A percentile compares a stretch with the other conserved stretches of the same genome.
phyloP scores from a whole-genome alignment of 2,888 invertebrate genomes.

The Alloscopus bannaensis region DNA sequence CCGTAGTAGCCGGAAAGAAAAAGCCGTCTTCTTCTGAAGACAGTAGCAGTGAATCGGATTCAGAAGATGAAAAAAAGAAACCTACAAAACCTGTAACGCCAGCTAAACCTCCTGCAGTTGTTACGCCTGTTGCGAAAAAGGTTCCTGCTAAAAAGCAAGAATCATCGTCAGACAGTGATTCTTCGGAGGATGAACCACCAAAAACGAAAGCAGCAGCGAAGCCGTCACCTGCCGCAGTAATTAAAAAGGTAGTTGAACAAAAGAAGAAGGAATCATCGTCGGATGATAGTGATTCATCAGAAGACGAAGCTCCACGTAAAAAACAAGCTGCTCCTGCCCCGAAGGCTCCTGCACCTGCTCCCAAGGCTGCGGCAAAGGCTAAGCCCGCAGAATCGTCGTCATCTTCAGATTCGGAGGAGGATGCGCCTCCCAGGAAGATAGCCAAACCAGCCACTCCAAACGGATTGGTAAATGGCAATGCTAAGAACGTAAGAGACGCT shows the following conservation, averaged over 20 bases:
- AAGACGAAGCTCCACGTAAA: conserved; percentile 67
- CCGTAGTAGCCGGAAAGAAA: conserved; percentile 29
- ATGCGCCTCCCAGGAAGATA: too few relatives aligned
- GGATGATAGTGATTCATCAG: conserved; percentile 75
- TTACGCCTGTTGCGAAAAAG: conserved; percentile 36
- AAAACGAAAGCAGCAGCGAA: conserved; percentile 70
- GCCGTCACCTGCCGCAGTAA: conserved; percentile 58
- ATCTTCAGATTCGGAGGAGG: too few relatives aligned
- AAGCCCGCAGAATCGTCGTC: too few relatives aligned
- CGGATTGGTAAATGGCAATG: too few relatives aligned
- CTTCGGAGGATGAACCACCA: conserved; percentile 73
- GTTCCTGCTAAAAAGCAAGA: conserved; percentile 63
- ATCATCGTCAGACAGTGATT: conserved; percentile 73
- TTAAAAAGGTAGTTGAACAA: conserved; percentile 10
- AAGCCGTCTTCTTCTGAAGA: conserved; percentile 49
- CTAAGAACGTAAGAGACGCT: too few relatives aligned
- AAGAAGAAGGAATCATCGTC: conserved; percentile 73
- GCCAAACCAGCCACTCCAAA: too few relatives aligned
- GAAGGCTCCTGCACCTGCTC: too few relatives aligned
- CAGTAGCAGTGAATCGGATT: conserved; percentile 6
- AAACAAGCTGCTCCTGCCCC: conserved; percentile 65
- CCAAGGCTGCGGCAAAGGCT: too few relatives aligned
- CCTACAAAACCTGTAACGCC: too few relatives aligned
- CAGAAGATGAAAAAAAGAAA: conserved; percentile 47
- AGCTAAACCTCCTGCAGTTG: too few relatives aligned